Evolutionary conservation across 2,797 vertebrate species (phyloP).

Genomic region (Helicolenus hilgendorfi): DNA sequence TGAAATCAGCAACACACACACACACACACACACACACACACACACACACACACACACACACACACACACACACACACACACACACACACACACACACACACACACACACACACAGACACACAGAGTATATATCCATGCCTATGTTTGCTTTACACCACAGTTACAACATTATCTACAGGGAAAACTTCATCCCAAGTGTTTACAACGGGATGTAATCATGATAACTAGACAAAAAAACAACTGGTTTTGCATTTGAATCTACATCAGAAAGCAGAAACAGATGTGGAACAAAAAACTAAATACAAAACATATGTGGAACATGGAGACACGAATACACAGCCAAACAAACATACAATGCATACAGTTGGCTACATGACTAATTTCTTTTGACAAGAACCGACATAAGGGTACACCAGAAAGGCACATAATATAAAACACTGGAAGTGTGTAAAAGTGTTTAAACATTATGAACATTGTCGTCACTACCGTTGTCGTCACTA

Average conservation of each 20-base stretch:
- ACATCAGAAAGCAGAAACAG: not conserved
- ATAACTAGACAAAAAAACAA: not conserved
- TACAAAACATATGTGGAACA: not conserved
- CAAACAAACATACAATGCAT: not conserved
- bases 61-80: no score
- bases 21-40: not conserved
- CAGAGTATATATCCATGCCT: not conserved
- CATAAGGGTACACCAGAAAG: no score
- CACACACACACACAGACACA: no score
- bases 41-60: not conserved
- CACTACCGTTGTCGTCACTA: no score
- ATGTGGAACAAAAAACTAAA: conserved; percentile 14
- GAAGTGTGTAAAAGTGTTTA: no score
- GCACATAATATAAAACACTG: no score
- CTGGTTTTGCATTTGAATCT: not conserved
- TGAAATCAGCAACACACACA: not conserved
- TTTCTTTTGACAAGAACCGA: no score
- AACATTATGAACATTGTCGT: no score
- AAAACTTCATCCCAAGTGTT: not conserved
- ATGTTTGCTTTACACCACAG: conserved; percentile 15
- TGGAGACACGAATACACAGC: not conserved
- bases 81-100: no score
- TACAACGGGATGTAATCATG: not conserved
- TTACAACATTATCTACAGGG: conserved; percentile 1
- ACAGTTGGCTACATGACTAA: not conserved